Conservation (phyloP, 2,888 invertebrate genomes). For the Stenotaenia linearis region DNA sequence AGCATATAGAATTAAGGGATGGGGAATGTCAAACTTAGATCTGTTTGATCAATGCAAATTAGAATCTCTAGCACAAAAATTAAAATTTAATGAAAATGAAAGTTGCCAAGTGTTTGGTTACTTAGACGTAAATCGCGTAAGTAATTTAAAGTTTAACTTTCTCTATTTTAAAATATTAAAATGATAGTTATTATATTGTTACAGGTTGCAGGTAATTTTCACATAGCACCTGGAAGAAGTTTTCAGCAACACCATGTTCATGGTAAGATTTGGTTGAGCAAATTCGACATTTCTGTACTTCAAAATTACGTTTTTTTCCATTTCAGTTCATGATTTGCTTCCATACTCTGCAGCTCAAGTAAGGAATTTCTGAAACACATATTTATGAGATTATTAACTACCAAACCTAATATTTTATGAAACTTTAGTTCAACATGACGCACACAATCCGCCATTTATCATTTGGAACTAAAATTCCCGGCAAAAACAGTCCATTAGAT, state of each 20-base stretch:
- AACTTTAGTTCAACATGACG: conserved; percentile 35
- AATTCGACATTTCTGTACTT: neutral
- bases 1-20: conserved; percentile 79
- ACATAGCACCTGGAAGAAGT: conserved; percentile 93
- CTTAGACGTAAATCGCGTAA: conserved; percentile 86
- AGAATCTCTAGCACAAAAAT: conserved; percentile 66
- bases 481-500: conserved; percentile 33
- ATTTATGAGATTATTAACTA: neutral
- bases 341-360: conserved; percentile 35
- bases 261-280: conserved; percentile 49
- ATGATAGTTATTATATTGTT: too few species aligned
- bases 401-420: neutral
- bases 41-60: conserved; percentile 86
- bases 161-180: too few species aligned
- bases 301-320: too few species aligned
- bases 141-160: conserved; percentile 32
- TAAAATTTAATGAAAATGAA: conserved; percentile 77
- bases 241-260: conserved; percentile 92
- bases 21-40: conserved; percentile 74
- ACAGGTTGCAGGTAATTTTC: conserved; percentile 86
- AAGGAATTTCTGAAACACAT: neutral
- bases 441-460: conserved; percentile 34
- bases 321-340: conserved; percentile 36
- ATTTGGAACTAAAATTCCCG: conserved; percentile 31
- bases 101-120: conserved; percentile 94